Evolutionary conservation across 2,797 vertebrate species (phyloP), one percentile per base, ranked within the genome.

Genomic region (Sternarchorhynchus goeldii): DNA sequence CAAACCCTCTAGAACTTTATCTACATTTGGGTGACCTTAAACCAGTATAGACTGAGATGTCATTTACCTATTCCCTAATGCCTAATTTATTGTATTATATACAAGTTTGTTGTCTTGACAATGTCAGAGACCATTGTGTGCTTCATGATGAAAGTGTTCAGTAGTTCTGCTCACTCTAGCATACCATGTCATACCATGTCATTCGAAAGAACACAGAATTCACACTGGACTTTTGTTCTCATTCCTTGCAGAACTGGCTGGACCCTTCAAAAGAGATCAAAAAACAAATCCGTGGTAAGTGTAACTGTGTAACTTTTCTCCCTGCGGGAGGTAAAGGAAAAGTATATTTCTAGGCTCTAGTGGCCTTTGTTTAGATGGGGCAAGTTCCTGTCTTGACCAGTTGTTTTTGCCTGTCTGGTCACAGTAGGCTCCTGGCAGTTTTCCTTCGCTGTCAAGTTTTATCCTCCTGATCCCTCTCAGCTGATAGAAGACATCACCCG

Each of bases 181-280:
- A 5, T 10, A 18, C 67, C 8, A 21, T 55, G 7, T 25, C 25
- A 25, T 25, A 25, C 25, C 25, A 25, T 25, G 25, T 12, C 36
- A 73, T 57, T 60, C 69, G 64, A 67, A 76, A 70, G 57, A 69
- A 53, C 59, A 36, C 21, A 12, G 5, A 58, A 65, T 29, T 50
- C 57, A 63, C 32, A 78, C 31, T 34, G 25, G 12, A 68, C 32
- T 53, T 55, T 36, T 71, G 10, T 36, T 32, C 16, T 32, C 29
- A 25, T 59, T 62, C 20, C 7, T 59, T 92, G 87, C 91, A 99
- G 97, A 97, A 98, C 83, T 99, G 97, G 97, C 90, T 99, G 90
- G 97, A 99, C 89, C 97, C 97, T 8, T 98, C 97, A 82, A 99
- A 99, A 90, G 97, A 99, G 92, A 97, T 99, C 89, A 99, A 99